These are phyloP conservation scores for Steatornis caripensis DNA, from an alignment of 2,113 vertebrate species.

Conservation along the genomic window DNA sequence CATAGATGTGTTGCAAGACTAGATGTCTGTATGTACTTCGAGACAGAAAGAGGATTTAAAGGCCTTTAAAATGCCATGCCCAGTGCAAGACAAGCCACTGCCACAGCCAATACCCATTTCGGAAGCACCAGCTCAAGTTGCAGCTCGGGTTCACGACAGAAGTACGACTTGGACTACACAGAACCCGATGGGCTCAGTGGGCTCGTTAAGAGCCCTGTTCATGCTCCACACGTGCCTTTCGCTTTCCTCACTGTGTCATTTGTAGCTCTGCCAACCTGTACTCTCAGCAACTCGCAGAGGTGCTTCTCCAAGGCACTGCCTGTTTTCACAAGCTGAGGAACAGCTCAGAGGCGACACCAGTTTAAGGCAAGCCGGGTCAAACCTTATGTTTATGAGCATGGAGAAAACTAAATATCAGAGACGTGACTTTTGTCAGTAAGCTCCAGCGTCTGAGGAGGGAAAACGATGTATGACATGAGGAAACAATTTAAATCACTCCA, in stretches of 20 bases:
- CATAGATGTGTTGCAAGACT: background rate
- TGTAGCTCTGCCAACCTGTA: background rate
- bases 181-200: rapidly evolving
- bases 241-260: background rate
- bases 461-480: background rate
- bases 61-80: background rate
- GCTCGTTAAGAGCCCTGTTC: background rate
- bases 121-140: background rate
- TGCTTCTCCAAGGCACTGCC: background rate
- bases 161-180: too few species aligned
- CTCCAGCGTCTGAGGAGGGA: background rate
- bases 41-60: background rate
- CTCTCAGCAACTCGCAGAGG: background rate
- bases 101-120: rapidly evolving
- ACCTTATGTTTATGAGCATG: background rate
- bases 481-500: background rate
- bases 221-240: rapidly evolving
- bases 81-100: too few species aligned
- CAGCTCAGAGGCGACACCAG: background rate
- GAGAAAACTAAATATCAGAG: background rate
- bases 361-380: background rate
- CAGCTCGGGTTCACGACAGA: background rate
- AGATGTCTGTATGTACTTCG: background rate
- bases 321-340: background rate
- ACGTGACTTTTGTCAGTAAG: background rate